Evolutionary conservation across 2,113 vertebrate species (phyloP).

Genomic region (Aviceda subcristata): DNA sequence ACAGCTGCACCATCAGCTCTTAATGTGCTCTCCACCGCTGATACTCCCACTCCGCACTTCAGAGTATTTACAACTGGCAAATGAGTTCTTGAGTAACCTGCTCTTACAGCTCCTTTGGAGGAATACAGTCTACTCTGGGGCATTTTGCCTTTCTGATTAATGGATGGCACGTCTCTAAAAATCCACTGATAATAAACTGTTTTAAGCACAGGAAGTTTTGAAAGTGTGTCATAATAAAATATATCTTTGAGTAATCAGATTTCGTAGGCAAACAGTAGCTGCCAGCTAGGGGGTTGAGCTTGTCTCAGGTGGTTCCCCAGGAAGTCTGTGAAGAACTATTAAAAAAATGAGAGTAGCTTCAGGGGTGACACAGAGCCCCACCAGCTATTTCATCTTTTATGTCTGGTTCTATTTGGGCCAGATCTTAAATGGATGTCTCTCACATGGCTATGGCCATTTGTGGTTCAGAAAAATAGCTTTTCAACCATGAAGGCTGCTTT

Average conservation of each 20-base stretch:
- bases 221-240: neutral
- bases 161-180: neutral
- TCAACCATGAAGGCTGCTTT: conserved; percentile 50
- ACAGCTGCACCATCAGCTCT: conserved; percentile 70
- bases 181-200: neutral
- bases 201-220: neutral
- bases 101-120: conserved; percentile 44
- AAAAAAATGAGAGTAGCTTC: neutral
- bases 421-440: conserved; percentile 30
- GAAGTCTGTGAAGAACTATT: neutral
- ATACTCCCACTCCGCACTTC: conserved; percentile 17
- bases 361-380: neutral
- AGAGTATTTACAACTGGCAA: conserved; percentile 64
- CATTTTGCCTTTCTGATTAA: conserved; percentile 37
- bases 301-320: neutral
- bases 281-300: neutral
- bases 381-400: neutral
- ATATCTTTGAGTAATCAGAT: neutral
- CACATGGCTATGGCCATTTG: neutral
- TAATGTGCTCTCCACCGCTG: neutral
- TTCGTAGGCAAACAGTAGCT: neutral
- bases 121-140: neutral
- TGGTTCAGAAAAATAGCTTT: conserved; percentile 30
- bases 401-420: neutral
- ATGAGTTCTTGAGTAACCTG: conserved; percentile 65